These are phyloP conservation scores for Sphenodon punctatus DNA, from an alignment of 2,797 vertebrate species.

Conservation along the genomic window DNA sequence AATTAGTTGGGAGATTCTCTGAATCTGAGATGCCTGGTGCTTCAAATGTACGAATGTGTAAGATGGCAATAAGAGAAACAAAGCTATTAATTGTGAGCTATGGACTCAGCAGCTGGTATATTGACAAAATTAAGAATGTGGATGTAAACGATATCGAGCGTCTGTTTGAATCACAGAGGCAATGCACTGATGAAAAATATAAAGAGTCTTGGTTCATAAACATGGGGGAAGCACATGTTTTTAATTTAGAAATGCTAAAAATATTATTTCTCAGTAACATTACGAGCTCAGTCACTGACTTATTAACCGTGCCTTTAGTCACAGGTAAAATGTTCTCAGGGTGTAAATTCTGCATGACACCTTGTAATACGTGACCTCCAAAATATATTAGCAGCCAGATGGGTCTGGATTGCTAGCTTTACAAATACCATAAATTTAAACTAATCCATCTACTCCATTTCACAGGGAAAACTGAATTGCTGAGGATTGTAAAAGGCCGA, in stretches of 20 bases:
- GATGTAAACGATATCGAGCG: constrained; percentile 38
- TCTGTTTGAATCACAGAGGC: constrained; percentile 13
- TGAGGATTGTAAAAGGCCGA: background rate
- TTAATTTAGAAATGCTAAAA: constrained; percentile 46
- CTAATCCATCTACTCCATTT: background rate
- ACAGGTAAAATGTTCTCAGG: background rate
- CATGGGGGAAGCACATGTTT: background rate
- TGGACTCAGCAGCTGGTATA: background rate
- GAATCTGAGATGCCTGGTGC: background rate
- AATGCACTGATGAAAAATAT: background rate
- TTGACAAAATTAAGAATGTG: constrained; percentile 27
- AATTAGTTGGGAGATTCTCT: background rate
- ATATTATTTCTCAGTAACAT: constrained; percentile 2
- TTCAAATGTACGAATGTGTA: background rate
- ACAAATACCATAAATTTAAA: background rate
- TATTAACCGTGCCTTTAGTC: constrained; percentile 18
- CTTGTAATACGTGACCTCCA: background rate
- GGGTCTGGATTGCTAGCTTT: background rate
- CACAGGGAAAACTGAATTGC: background rate
- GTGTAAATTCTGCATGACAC: background rate
- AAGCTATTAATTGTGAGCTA: background rate
- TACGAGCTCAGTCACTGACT: constrained; percentile 32
- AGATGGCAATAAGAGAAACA: background rate
- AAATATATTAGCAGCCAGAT: background rate
- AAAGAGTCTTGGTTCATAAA: background rate